Percentiles rank a stretch among this genome's conserved stretches.
Conservation (phyloP, 2,888 invertebrate species). For the Amphimallon solstitiale region DNA sequence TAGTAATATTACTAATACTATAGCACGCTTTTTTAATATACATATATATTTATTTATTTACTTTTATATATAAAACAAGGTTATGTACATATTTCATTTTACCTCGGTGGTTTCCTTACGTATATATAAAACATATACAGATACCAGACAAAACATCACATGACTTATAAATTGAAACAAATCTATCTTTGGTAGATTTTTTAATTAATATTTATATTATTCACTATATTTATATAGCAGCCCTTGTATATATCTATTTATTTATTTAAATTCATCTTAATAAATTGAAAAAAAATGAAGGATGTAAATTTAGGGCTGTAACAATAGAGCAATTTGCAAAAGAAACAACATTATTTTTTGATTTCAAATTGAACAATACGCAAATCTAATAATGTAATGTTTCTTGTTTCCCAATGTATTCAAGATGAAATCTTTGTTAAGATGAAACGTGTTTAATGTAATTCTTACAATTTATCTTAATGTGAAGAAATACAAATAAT, state of each 20-base stretch:
- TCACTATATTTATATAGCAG: background rate
- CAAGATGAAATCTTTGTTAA: too few relatives aligned
- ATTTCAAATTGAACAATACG: too few relatives aligned
- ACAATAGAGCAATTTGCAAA: too few relatives aligned
- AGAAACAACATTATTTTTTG: too few relatives aligned
- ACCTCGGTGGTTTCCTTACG: background rate
- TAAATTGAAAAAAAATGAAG: too few relatives aligned
- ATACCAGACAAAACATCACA: conserved; percentile 23
- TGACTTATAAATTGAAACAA: conserved; percentile 24
- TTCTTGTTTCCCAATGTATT: too few relatives aligned
- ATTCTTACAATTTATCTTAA: too few relatives aligned
- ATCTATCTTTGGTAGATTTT: conserved; percentile 39
- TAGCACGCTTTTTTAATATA: conserved; percentile 25
- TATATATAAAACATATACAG: conserved; percentile 7
- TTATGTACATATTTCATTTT: background rate
- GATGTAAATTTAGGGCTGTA: too few relatives aligned
- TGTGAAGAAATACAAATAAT: too few relatives aligned
- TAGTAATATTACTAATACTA: conserved; percentile 30
- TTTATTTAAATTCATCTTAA: background rate
- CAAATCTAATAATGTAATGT: too few relatives aligned
- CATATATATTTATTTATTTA: background rate
- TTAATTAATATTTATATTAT: conserved; percentile 8
- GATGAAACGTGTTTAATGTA: too few relatives aligned
- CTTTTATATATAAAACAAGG: conserved; percentile 22
- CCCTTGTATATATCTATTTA: background rate